A percentile compares a stretch with the other conserved stretches of the same genome.
Conservation (phyloP, 2,888 invertebrate species). For the Chaetogeoica ovagalla region DNA sequence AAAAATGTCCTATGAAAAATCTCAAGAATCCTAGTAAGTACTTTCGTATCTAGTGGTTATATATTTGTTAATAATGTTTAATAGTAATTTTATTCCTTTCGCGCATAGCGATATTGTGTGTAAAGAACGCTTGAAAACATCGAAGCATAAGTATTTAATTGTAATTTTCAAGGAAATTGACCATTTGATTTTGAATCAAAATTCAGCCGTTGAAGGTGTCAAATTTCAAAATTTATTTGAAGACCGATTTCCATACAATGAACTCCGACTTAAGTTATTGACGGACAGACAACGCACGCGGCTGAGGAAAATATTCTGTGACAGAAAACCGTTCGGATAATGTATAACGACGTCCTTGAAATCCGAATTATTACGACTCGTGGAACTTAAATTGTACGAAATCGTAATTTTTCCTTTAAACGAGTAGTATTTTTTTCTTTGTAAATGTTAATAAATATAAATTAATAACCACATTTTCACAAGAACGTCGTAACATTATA, state of each 20-base stretch:
- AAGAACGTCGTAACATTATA: no score
- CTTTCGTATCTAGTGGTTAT: not conserved
- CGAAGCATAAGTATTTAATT: conserved; percentile 4
- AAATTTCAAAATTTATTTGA: conserved; percentile 23
- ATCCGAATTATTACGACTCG: no score
- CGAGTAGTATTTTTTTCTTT: not conserved
- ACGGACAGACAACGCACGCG: not conserved
- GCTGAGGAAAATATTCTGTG: conserved; percentile 16
- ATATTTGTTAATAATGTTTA: not conserved
- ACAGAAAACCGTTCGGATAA: conserved; percentile 4
- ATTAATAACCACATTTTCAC: not conserved
- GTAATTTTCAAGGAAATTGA: conserved; percentile 28
- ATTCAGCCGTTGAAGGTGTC: conserved; percentile 31
- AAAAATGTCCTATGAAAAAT: conserved; percentile 19
- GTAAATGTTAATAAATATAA: not conserved
- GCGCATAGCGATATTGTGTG: conserved; percentile 12
- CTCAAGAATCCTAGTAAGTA: conserved; percentile 32
- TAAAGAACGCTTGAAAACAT: conserved; percentile 27
- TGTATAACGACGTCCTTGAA: no score
- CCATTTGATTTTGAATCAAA: conserved; percentile 26
- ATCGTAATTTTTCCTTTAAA: no score
- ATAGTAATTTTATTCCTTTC: not conserved
- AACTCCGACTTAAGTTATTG: not conserved
- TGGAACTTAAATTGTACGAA: no score
- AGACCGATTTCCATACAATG: conserved; percentile 24